These are phyloP conservation scores for Trichopoda pennipes DNA, from an alignment of 2,888 invertebrate genomes.

Conservation along the genomic window DNA sequence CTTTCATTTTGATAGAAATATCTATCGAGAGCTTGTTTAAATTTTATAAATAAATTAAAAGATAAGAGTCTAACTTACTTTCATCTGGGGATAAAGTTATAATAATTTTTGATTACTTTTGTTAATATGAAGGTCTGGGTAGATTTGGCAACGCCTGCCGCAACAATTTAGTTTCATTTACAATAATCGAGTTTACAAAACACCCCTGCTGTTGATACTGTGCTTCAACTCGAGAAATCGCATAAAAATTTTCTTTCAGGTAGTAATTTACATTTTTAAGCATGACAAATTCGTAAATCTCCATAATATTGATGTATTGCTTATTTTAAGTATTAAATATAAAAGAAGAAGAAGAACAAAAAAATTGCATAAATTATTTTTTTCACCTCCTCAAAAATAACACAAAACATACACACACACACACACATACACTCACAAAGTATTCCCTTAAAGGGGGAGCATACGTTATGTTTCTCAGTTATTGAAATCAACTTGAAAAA, in stretches of 20 bases:
- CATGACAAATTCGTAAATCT: conserved; percentile 48
- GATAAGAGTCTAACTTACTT: no score
- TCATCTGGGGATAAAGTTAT: no score
- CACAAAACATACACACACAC: no score
- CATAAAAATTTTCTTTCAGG: background rate
- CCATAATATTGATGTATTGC: conserved; percentile 53
- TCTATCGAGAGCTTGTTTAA: no score
- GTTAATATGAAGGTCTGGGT: no score
- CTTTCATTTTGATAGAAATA: no score
- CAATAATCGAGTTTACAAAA: background rate
- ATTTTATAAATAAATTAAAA: no score
- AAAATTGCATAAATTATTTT: conserved; percentile 39
- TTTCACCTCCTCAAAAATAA: conserved; percentile 19
- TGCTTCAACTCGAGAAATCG: background rate
- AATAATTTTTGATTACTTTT: no score
- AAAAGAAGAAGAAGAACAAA: conserved; percentile 1
- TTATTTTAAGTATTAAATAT: conserved; percentile 20
- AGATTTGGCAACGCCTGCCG: no score
- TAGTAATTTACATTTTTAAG: conserved; percentile 41
- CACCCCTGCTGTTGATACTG: background rate
- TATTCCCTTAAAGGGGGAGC: background rate
- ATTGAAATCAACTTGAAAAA: conserved; percentile 22
- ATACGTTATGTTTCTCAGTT: background rate
- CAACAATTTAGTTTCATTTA: background rate
- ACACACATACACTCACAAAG: no score